phyloP scores from a whole-genome alignment of 2,888 invertebrate species.

The Microctonus brassicae region DNA sequence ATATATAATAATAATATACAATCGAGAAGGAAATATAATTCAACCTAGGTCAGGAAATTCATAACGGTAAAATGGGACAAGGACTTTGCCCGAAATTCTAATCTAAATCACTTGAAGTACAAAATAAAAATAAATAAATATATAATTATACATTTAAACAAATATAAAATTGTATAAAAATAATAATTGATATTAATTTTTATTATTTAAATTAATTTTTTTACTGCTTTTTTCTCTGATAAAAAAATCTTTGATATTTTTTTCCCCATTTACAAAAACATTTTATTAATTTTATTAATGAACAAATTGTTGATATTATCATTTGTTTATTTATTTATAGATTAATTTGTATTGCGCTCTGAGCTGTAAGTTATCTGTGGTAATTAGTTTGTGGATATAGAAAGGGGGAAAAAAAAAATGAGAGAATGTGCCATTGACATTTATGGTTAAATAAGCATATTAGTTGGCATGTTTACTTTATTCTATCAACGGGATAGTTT shows the following conservation, averaged over 20 bases:
- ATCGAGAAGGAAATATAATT: background rate
- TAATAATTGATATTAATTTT: background rate
- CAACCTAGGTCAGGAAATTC: constrained; percentile 23
- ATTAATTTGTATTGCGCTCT: background rate
- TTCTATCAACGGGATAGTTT: background rate
- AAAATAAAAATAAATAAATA: constrained; percentile 4
- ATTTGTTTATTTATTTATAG: background rate
- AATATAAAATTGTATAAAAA: background rate
- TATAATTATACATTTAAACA: too few species aligned
- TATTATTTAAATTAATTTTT: background rate
- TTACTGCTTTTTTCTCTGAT: background rate
- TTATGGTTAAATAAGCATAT: background rate
- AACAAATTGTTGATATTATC: too few species aligned
- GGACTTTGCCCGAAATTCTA: constrained; percentile 13
- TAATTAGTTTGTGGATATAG: background rate
- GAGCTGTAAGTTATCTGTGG: background rate
- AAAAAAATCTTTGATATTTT: too few species aligned
- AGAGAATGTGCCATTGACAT: background rate
- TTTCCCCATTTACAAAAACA: background rate
- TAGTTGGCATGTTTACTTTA: background rate
- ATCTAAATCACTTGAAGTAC: constrained; percentile 13
- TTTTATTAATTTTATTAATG: background rate
- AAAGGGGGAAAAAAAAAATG: background rate
- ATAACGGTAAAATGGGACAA: constrained; percentile 18
- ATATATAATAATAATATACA: too few species aligned